A percentile compares a stretch with the other conserved stretches of the same genome.
Conservation (phyloP, 2,113 vertebrate genomes). For the Strix uralensis region DNA sequence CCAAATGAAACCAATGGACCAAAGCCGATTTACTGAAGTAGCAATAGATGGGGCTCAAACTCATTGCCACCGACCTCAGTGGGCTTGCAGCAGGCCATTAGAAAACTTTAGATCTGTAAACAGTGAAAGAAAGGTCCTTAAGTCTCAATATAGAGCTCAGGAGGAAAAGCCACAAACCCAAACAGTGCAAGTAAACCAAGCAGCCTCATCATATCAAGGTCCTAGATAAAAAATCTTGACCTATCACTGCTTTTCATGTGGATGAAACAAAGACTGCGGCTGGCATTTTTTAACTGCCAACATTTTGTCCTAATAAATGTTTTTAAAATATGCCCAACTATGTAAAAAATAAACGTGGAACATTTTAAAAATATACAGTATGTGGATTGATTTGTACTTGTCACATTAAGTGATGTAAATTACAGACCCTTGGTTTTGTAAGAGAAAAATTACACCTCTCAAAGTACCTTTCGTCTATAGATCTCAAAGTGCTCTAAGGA, state of each 20-base stretch:
- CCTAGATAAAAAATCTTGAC: not conserved
- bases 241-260: not conserved
- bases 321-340: not conserved
- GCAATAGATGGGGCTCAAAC: not conserved
- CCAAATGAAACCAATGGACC: not conserved
- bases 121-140: not conserved
- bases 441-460: not conserved
- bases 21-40: not conserved
- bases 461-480: not conserved
- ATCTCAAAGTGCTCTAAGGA: not conserved
- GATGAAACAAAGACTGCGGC: not conserved
- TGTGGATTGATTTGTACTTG: not conserved
- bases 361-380: not conserved
- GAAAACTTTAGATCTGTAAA: not conserved
- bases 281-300: not conserved
- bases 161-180: not conserved
- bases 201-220: not conserved
- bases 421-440: not conserved
- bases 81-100: not conserved
- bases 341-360: not conserved
- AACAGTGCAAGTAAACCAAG: not conserved
- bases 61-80: not conserved
- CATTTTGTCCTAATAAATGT: not conserved
- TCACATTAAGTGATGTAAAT: conserved; percentile 1
- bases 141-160: not conserved